A percentile compares a stretch with the other conserved stretches of the same genome.
These are phyloP conservation scores for Chaenocephalus aceratus DNA, from an alignment of 2,113 vertebrate genomes.

Conservation along the genomic window DNA sequence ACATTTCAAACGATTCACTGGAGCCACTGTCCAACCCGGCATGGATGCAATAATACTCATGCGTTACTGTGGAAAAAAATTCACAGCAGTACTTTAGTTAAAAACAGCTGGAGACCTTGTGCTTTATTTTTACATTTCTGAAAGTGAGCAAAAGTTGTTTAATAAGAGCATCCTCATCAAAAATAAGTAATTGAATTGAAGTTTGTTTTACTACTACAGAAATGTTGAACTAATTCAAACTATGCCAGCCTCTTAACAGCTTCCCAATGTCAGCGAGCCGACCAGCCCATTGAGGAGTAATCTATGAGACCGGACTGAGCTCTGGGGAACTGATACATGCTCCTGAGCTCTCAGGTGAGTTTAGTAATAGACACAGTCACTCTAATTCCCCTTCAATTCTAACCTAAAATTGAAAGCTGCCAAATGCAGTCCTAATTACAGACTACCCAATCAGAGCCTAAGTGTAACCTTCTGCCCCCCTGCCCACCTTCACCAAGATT, in stretches of 20 bases:
- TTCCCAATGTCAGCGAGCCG: background rate
- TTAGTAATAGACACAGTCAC: conserved; percentile 80
- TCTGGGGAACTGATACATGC: conserved; percentile 47
- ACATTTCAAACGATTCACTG: conserved; percentile 76
- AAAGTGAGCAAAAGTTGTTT: conserved; percentile 15
- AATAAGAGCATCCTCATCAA: conserved; percentile 19
- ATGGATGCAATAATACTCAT: conserved; percentile 49
- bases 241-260: background rate
- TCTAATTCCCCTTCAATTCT: conserved; percentile 81
- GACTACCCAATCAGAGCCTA: conserved; percentile 78
- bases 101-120: conserved; percentile 30
- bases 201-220: conserved; percentile 9
- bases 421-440: conserved; percentile 81
- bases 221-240: background rate
- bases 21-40: conserved; percentile 56
- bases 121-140: conserved; percentile 1
- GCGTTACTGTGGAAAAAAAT: conserved; percentile 46
- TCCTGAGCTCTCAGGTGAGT: conserved; percentile 73
- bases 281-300: conserved; percentile 27
- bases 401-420: conserved; percentile 81
- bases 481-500: conserved; percentile 20
- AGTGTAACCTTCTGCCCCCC: conserved; percentile 75
- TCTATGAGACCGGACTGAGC: conserved; percentile 45
- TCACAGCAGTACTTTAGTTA: conserved; percentile 15
- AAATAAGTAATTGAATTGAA: conserved; percentile 3